Base-by-base conservation (phyloP, 2,113 vertebrate genomes). In the Neofelis nebulosa region DNA sequence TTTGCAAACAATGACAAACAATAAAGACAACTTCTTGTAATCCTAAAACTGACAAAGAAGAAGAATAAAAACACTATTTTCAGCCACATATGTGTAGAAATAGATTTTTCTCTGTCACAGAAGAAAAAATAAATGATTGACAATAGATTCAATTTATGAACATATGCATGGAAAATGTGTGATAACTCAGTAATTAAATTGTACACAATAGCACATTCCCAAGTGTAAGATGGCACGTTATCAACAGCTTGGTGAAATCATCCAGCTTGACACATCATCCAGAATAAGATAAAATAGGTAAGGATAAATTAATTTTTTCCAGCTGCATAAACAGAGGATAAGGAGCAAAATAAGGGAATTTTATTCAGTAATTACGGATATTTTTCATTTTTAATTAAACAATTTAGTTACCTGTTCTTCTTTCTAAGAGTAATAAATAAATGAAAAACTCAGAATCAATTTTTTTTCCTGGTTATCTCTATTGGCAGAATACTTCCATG, bases 111-210 rank as follows among this genome's bases (percentile, higher is more conserved):
- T 93, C 68, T 97, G 80, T 95, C 96, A 86, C 48, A 84, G 8
- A 73, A 52, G 25, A 92, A 91, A 96, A 97, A 52, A 91, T 52
- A 89, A 94, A 88, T 97, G 91, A 97, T 76, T 98, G 96, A 97
- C 96, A 98, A 97, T 81, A 61, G 48, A 98, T 84, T 93, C 50
- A 95, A 86, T 98, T 98, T 98, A 95, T 93, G 79, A 98, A 95
- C 61, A 95, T 85, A 96, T 91, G 23, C 89, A 90, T 98, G 96
- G 94, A 69, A 97, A 97, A 97, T 98, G 23, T 94, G 92, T 97
- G 96, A 97, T 98, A 98, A 97, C 93, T 98, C 87, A 55, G 86
- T 98, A 98, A 98, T 98, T 98, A 98, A 98, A 98, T 91, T 36
- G 38, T 83, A 98, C 95, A 98, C 89, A 98, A 98, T 84, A 97